A percentile compares a stretch with the other conserved stretches of the same genome.
Conservation (phyloP, 2,888 invertebrate species). For the Drosophila prolongata region DNA sequence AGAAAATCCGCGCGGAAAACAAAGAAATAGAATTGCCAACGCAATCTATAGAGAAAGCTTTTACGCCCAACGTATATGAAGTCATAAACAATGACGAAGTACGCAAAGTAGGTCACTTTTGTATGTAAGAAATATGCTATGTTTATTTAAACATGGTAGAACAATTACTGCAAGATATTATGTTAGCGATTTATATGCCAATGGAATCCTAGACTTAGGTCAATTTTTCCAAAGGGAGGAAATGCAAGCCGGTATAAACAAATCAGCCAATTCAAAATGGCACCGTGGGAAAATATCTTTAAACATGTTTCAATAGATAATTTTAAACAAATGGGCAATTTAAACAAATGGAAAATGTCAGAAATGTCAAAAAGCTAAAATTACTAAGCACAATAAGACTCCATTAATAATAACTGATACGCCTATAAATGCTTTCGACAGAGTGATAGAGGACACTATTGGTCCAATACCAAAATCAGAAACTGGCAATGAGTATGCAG, state of each 20-base stretch:
- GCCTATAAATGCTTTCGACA: background rate
- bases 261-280: background rate
- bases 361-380: background rate
- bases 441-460: too few species aligned
- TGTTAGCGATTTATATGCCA: background rate
- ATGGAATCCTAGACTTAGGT: background rate
- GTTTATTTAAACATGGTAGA: background rate
- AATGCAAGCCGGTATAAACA: background rate
- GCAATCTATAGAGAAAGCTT: too few species aligned
- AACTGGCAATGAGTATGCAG: background rate
- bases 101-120: background rate
- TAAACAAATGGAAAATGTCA: background rate
- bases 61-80: background rate
- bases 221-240: background rate
- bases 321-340: too few species aligned
- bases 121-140: background rate
- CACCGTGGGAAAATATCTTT: too few species aligned
- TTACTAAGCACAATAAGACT: background rate
- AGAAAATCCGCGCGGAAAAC: too few species aligned
- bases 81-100: background rate
- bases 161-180: background rate
- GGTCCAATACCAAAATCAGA: background rate
- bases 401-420: background rate
- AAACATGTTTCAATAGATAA: too few species aligned
- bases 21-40: too few species aligned